phyloP scores from a whole-genome alignment of 2,797 vertebrate species.

The Phrynocephalus forsythii region DNA sequence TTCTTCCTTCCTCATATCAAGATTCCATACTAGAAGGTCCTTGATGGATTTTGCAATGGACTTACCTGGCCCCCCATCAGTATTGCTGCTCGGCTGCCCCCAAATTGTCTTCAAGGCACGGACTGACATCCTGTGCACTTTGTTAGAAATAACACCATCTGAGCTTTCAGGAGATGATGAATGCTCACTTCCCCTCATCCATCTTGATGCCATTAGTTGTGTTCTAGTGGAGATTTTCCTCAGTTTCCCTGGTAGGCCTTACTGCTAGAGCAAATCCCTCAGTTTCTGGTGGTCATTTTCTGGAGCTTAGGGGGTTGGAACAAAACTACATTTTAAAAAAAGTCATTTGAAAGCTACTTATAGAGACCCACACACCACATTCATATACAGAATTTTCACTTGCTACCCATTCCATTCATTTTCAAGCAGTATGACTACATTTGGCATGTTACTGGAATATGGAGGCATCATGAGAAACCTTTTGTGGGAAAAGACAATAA shows the following conservation, averaged over 20 bases:
- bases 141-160: conserved; percentile 52
- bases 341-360: neutral
- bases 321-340: neutral
- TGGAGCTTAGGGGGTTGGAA: neutral
- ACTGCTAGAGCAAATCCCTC: conserved; percentile 36
- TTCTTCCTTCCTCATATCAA: neutral
- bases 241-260: neutral
- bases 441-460: neutral
- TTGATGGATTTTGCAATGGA: conserved; percentile 28
- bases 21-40: neutral
- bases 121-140: neutral
- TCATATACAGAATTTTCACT: neutral
- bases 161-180: conserved; percentile 39
- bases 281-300: neutral
- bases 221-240: conserved; percentile 25
- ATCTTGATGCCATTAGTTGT: conserved; percentile 21
- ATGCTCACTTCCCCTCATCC: conserved; percentile 49
- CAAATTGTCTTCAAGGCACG: neutral
- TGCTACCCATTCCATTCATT: neutral
- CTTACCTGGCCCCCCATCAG: neutral
- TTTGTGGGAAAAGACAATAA: neutral
- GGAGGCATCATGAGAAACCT: neutral
- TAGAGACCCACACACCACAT: neutral
- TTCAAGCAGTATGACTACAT: neutral
- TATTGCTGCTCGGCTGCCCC: neutral